Percentiles rank a stretch among this genome's conserved stretches.
Evolutionary conservation across 2,113 vertebrate species (phyloP).

Genomic region (Solea solea): DNA sequence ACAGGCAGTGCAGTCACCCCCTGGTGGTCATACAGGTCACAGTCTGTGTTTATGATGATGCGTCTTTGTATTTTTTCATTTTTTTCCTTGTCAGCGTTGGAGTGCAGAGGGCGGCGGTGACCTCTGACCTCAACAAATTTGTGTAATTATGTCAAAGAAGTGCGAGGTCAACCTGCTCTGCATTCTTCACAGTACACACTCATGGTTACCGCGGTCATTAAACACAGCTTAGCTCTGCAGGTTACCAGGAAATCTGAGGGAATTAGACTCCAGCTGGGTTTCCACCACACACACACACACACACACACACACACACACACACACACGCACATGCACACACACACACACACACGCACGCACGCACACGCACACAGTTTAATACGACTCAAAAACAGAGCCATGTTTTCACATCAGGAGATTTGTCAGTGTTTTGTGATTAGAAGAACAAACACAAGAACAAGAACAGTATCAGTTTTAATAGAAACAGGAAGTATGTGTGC

Average conservation of each 20-base stretch:
- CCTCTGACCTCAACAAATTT: conserved; percentile 67
- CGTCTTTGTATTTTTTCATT: too few relatives aligned
- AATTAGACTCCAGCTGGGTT: conserved; percentile 80
- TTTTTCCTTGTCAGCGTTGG: conserved; percentile 1
- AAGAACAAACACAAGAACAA: too few relatives aligned
- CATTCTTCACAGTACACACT: conserved; percentile 77
- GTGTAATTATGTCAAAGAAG: conserved; percentile 72
- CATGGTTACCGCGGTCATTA: conserved; percentile 82
- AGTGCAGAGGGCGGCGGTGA: conserved; percentile 2
- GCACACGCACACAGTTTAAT: too few relatives aligned
- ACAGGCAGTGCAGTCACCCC: too few relatives aligned
- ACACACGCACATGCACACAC: background rate
- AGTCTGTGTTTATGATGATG: background rate
- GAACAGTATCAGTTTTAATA: too few relatives aligned
- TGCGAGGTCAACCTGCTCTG: conserved; percentile 59
- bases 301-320: background rate
- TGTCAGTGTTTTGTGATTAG: too few relatives aligned
- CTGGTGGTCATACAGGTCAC: background rate
- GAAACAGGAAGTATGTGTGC: too few relatives aligned
- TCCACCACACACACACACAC: conserved; percentile 64
- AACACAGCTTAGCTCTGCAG: conserved; percentile 82
- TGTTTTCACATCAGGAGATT: too few relatives aligned
- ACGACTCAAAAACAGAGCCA: too few relatives aligned
- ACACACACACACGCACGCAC: background rate
- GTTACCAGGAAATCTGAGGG: conserved; percentile 77